These are phyloP conservation scores for Chymomyza amoena DNA, from an alignment of 2,888 invertebrate genomes.

Conservation along the genomic window DNA sequence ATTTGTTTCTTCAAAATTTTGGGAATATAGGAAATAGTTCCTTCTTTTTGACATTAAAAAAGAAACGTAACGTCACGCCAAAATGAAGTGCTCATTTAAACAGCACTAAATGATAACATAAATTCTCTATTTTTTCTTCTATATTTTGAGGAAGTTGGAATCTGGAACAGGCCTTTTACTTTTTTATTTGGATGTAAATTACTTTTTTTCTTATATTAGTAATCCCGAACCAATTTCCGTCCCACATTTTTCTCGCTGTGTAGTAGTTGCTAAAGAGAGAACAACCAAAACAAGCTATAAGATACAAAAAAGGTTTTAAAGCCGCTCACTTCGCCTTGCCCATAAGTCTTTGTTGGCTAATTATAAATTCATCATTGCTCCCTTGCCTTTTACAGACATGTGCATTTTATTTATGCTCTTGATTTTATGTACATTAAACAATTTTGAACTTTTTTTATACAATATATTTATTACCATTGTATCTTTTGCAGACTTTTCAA, in stretches of 20 bases:
- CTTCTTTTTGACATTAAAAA: too few relatives aligned
- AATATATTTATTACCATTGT: background rate
- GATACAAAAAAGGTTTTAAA: background rate
- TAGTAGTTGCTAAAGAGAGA: background rate
- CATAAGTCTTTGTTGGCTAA: conserved; percentile 55
- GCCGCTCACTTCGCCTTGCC: conserved; percentile 27
- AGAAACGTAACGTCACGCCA: too few relatives aligned
- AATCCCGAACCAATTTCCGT: background rate
- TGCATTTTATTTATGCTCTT: conserved; percentile 16
- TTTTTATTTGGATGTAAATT: too few relatives aligned
- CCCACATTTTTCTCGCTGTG: background rate
- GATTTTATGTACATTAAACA: background rate
- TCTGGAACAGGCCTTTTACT: too few relatives aligned
- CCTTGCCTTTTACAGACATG: conserved; percentile 47
- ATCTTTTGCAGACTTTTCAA: conserved; percentile 69
- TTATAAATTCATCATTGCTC: conserved; percentile 63
- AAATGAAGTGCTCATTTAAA: too few relatives aligned
- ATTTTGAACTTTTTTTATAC: background rate
- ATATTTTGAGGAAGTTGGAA: too few relatives aligned
- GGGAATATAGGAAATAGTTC: too few relatives aligned
- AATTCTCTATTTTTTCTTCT: too few relatives aligned
- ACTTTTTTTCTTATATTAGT: too few relatives aligned
- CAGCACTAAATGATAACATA: too few relatives aligned
- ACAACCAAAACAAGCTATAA: background rate
- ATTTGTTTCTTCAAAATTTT: too few relatives aligned